Percentiles rank a stretch among this genome's conserved stretches.
These are phyloP conservation scores for Phasia obesa DNA, from an alignment of 2,888 invertebrate species.

Conservation along the genomic window DNA sequence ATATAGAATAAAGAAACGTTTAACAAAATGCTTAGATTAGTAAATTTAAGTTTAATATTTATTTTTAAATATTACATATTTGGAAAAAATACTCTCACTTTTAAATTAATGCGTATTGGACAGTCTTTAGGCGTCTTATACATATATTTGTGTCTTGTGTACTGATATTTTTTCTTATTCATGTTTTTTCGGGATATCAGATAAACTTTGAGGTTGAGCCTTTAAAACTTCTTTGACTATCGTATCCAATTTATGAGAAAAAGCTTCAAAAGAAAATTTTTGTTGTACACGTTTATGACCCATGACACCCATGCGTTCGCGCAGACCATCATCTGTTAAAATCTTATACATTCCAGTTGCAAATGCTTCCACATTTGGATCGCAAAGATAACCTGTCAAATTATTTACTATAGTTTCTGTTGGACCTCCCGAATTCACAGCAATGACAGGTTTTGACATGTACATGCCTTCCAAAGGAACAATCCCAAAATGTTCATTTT, in stretches of 20 bases:
- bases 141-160: no score
- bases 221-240: slow-evolving; percentile 74
- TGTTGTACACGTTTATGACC: slow-evolving; percentile 89
- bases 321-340: slow-evolving; percentile 85
- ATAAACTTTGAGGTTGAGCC: neutral
- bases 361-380: slow-evolving; percentile 87
- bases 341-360: slow-evolving; percentile 89
- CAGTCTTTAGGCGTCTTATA: no score
- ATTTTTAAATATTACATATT: neutral
- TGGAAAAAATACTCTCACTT: no score
- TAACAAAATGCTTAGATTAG: neutral
- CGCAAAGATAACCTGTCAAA: slow-evolving; percentile 91
- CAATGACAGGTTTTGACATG: slow-evolving; percentile 95
- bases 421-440: slow-evolving; percentile 97
- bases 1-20: neutral
- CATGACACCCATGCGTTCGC: slow-evolving; percentile 88
- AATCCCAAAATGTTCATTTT: slow-evolving; percentile 98
- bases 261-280: slow-evolving; percentile 92
- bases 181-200: slow-evolving; percentile 27
- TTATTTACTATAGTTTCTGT: slow-evolving; percentile 92
- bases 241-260: slow-evolving; percentile 86
- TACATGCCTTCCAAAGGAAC: slow-evolving; percentile 99
- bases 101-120: no score
- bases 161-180: neutral
- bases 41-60: neutral